phyloP scores from a whole-genome alignment of 2,113 vertebrate genomes.

The Fukomys damarensis region DNA sequence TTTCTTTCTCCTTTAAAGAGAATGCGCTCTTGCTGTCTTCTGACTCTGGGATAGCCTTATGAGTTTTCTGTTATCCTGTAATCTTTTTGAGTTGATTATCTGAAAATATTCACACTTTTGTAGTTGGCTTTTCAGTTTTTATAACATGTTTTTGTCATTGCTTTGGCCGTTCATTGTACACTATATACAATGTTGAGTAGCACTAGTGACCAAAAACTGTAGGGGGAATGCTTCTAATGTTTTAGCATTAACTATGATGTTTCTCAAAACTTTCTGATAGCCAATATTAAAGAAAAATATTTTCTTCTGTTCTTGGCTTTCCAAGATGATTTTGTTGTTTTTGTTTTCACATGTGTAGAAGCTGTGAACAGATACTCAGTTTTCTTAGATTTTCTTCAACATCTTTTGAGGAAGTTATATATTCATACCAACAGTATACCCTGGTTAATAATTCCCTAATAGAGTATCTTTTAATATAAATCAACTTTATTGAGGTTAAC shows the following conservation, averaged over 20 bases:
- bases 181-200: not conserved
- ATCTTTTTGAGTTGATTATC: slow-evolving; percentile 23
- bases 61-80: not conserved
- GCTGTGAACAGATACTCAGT: not conserved
- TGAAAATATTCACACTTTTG: slow-evolving; percentile 27
- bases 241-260: not conserved
- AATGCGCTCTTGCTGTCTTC: not conserved
- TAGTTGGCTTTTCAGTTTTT: slow-evolving; percentile 38
- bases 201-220: not conserved
- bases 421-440: not conserved
- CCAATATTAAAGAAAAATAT: slow-evolving; percentile 20
- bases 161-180: not conserved
- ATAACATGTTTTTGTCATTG: slow-evolving; percentile 30
- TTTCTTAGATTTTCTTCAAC: slow-evolving; percentile 25
- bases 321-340: not conserved
- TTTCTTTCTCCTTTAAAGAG: not conserved
- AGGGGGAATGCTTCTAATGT: not conserved
- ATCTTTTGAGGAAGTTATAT: slow-evolving; percentile 3
- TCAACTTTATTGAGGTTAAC: not conserved
- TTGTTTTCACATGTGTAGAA: slow-evolving; percentile 26
- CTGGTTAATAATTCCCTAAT: slow-evolving; percentile 14
- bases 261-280: not conserved
- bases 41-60: not conserved
- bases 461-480: slow-evolving; percentile 30
- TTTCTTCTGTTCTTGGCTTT: slow-evolving; percentile 24